Evolutionary conservation across 2,113 vertebrate species (phyloP), one percentile per base, ranked within the genome.

Genomic region (Saccopteryx leptura): DNA sequence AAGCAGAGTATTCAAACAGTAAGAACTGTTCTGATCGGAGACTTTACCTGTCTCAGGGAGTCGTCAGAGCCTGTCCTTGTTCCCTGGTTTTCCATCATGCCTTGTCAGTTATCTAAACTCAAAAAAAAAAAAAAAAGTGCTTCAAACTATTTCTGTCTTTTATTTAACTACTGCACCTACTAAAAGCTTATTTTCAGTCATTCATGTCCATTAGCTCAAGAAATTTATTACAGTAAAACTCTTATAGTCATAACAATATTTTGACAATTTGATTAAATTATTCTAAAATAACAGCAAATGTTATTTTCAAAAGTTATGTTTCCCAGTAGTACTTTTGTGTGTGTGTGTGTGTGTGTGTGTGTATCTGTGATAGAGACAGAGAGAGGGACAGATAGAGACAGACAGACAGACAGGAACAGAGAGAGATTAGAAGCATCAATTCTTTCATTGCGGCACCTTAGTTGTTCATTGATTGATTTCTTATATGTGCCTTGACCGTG

Each of bases 271-370:
- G 1, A 1, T 12, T 61, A 5, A 7, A 19, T 88, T 90, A 54
- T 69, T 89, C 10, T 93, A 54, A 89, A 94, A 58, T 88, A 72
- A 84, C 15, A 31, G 1, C 15, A 96, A 69, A 28, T 31, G 58
- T 72, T 58, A 63, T 75, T 78, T 58, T 79, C 56, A n/a, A 56
- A 93, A 84, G 5, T 9, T 46, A 15, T 28, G 0, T 46, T 50
- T 58, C 9, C 65, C 21, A 75, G 0, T 31, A 17, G 2, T 60
- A 3, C 5, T 86, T 28, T 79, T 58, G 39, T 39, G 39, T 39
- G 39, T 39, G 39, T 39, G 39, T 39, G 39, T 39, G 39, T 39
- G 39, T 39, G 39, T 39, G 39, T 39, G 39, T 39, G 39, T 39
- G 39, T 39, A 3, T 39, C 39, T 3, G 39, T 3, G 39, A 39